A percentile compares a stretch with the other conserved stretches of the same genome.
Evolutionary conservation across 1,140 invertebrate genomes (phyloP).

Genomic region (Colletes gigas): DNA sequence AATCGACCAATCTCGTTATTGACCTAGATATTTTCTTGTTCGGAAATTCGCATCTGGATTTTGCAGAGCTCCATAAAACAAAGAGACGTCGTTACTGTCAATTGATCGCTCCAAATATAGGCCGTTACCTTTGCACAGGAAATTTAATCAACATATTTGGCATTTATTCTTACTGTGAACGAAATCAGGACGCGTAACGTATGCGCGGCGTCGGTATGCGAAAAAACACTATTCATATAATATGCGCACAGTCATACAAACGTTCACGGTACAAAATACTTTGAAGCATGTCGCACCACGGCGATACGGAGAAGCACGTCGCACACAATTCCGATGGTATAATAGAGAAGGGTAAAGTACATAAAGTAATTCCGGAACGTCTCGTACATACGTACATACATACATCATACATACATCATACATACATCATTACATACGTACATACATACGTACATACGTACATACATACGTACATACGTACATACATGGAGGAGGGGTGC

Average conservation of each 20-base stretch:
- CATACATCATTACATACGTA: too few species aligned
- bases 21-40: background rate
- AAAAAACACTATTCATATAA: background rate
- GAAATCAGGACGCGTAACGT: constrained; percentile 24
- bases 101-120: constrained; percentile 25
- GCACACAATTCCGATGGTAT: background rate
- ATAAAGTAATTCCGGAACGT: constrained; percentile 21
- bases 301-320: background rate
- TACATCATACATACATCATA: too few species aligned
- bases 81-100: constrained; percentile 5
- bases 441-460: too few species aligned
- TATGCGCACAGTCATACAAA: background rate
- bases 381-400: background rate
- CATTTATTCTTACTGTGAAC: constrained; percentile 26
- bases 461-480: too few species aligned
- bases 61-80: background rate
- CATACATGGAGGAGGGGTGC: constrained; percentile 26
- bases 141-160: constrained; percentile 41
- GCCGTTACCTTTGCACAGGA: constrained; percentile 31
- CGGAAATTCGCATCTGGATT: background rate
- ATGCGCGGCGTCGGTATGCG: background rate
- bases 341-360: background rate
- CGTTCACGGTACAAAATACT: background rate
- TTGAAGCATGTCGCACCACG: background rate
- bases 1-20: background rate